These are phyloP conservation scores for Dendrocincla fuliginosa DNA, from an alignment of 2,797 vertebrate genomes.

Conservation along the genomic window DNA sequence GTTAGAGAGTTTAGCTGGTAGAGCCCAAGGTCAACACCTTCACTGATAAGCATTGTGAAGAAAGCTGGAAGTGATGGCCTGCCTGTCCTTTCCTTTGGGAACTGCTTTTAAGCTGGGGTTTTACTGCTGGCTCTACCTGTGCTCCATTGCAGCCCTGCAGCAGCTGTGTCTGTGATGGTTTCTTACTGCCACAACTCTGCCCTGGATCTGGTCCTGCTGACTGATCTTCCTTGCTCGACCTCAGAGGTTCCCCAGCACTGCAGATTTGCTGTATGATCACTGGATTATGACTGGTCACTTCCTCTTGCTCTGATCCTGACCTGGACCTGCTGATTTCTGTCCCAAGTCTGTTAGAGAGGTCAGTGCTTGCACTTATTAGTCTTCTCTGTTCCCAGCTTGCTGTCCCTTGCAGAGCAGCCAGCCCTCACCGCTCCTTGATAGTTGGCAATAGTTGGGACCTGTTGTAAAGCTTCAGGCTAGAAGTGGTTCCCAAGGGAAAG, in stretches of 20 bases:
- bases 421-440: not conserved
- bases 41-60: not conserved
- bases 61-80: not conserved
- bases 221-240: not conserved
- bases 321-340: not conserved
- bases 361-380: not conserved
- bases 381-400: not conserved
- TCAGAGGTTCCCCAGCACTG: not conserved
- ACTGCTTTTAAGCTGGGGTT: not conserved
- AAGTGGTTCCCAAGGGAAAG: not conserved
- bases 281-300: not conserved
- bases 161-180: fast-evolving
- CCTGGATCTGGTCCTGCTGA: not conserved
- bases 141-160: not conserved
- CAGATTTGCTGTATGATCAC: not conserved
- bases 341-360: not conserved
- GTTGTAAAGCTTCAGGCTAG: not conserved
- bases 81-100: not conserved
- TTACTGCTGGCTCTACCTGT: fast-evolving
- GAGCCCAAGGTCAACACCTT: not conserved
- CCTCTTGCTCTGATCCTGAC: not conserved
- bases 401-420: not conserved
- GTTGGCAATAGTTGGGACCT: not conserved
- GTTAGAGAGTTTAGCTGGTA: not conserved
- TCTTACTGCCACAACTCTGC: fast-evolving